phyloP scores from a whole-genome alignment of 2,888 invertebrate genomes.

The Drosophila tanythrix region DNA sequence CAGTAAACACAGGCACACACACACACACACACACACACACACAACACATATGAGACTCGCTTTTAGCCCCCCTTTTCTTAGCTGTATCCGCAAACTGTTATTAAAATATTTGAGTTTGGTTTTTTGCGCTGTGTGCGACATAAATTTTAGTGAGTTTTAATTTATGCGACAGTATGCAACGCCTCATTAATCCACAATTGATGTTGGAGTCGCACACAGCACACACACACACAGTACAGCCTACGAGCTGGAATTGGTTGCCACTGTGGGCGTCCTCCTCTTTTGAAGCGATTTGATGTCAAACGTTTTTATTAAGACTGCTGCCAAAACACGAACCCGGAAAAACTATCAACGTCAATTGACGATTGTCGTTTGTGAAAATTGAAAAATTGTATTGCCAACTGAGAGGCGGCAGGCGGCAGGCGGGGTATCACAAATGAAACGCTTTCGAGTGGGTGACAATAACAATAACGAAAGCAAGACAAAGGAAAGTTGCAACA shows the following conservation, averaged over 20 bases:
- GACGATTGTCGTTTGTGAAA: conserved; percentile 69
- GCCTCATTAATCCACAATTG: conserved; percentile 61
- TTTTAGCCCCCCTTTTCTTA: conserved; percentile 6
- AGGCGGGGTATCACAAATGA: conserved; percentile 32
- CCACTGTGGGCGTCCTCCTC: conserved; percentile 56
- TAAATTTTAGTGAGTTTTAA: conserved; percentile 37
- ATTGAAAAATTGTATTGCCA: conserved; percentile 71
- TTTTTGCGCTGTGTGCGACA: conserved; percentile 24
- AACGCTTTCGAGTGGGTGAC: conserved; percentile 41
- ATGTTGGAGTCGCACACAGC: conserved; percentile 25
- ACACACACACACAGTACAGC: neutral
- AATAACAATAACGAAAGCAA: conserved; percentile 15
- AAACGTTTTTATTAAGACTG: conserved; percentile 68
- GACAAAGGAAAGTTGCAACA: conserved; percentile 52
- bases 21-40: conserved; percentile 46
- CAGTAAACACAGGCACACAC: conserved; percentile 54
- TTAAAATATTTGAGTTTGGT: conserved; percentile 55
- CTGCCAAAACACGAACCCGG: conserved; percentile 48
- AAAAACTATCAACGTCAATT: conserved; percentile 72
- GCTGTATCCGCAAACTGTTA: conserved; percentile 33
- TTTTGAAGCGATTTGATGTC: conserved; percentile 49
- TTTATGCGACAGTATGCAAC: conserved; percentile 56
- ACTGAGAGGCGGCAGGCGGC: conserved; percentile 14
- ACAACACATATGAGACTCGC: conserved; percentile 53
- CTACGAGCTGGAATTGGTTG: conserved; percentile 22